Evolutionary conservation across 2,113 vertebrate species (phyloP).

Genomic region (Poecilia latipinna): DNA sequence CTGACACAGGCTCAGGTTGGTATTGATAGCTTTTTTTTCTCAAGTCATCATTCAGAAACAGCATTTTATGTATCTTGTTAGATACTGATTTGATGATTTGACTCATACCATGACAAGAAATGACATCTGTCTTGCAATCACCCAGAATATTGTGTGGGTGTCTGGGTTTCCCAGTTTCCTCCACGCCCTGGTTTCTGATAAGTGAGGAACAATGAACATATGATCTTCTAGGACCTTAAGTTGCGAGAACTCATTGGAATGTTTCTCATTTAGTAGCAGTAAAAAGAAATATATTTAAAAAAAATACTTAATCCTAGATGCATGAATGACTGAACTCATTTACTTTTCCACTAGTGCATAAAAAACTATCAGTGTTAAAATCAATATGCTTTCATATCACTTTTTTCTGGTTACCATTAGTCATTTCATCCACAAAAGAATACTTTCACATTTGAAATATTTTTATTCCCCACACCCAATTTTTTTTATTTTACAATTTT

Average conservation of each 20-base stretch:
- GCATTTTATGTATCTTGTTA: neutral
- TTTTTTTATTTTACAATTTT: neutral
- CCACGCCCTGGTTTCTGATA: neutral
- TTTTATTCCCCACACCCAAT: neutral
- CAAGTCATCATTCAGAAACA: neutral
- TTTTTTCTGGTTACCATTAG: neutral
- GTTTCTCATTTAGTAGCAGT: neutral
- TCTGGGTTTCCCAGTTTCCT: neutral
- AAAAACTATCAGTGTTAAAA: neutral
- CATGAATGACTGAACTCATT: neutral
- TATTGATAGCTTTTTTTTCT: neutral
- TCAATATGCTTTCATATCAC: neutral
- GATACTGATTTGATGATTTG: neutral
- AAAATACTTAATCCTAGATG: no score
- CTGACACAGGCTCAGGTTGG: neutral
- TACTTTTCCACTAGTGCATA: neutral
- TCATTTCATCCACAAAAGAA: neutral
- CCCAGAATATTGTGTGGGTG: neutral
- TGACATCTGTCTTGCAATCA: neutral
- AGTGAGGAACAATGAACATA: neutral
- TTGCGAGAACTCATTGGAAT: neutral
- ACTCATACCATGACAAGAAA: neutral
- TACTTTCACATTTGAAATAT: neutral
- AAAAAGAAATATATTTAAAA: neutral
- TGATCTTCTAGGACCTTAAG: neutral